These are phyloP conservation scores for Tragopan temminckii DNA, from an alignment of 2,797 vertebrate species.

Conservation along the genomic window DNA sequence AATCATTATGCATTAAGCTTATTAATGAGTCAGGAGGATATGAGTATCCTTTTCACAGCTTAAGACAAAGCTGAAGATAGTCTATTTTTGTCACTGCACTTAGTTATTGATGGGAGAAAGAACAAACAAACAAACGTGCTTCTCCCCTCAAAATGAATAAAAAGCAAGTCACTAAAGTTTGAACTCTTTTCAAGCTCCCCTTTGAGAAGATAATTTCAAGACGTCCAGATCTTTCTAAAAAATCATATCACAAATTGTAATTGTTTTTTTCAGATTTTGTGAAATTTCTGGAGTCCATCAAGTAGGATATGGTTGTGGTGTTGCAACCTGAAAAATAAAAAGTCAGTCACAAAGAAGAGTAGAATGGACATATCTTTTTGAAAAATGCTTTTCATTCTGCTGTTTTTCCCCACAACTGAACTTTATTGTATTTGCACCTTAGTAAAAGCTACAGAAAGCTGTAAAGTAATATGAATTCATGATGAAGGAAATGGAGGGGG, in stretches of 20 bases:
- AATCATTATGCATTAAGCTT: neutral
- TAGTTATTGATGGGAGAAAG: neutral
- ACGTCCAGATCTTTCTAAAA: neutral
- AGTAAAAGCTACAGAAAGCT: neutral
- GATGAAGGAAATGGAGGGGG: neutral
- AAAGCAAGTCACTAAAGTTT: neutral
- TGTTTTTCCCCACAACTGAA: neutral
- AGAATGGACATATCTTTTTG: neutral
- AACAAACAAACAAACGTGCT: neutral
- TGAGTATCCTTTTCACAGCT: neutral
- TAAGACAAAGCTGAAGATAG: neutral
- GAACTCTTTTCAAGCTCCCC: neutral
- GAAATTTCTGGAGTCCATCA: neutral
- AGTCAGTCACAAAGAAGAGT: neutral
- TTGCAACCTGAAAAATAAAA: neutral
- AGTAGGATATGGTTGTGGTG: neutral
- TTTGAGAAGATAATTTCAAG: neutral
- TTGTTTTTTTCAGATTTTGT: neutral
- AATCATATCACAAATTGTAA: neutral
- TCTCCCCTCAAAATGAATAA: neutral
- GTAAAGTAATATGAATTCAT: neutral
- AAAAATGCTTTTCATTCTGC: constrained; percentile 9
- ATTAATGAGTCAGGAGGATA: neutral
- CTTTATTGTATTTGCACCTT: constrained; percentile 17
- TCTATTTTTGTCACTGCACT: neutral